phyloP scores from a whole-genome alignment of 1,140 invertebrate genomes.

The Ruditapes philippinarum region DNA sequence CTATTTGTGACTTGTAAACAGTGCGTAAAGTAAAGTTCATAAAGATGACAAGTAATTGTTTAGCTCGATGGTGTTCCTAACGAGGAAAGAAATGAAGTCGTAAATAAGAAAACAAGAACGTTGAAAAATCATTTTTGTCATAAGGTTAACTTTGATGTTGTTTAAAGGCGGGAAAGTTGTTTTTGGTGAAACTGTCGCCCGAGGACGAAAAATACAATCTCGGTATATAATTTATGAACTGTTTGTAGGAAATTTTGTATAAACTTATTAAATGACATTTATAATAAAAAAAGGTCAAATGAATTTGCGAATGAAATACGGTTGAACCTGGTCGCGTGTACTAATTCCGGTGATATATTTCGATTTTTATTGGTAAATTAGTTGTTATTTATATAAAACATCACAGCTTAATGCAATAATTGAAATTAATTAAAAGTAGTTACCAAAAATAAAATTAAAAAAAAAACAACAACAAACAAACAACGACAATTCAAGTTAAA shows the following conservation, averaged over 20 bases:
- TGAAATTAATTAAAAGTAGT: too few species aligned
- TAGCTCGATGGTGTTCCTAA: neutral
- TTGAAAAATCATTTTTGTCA: conserved; percentile 39
- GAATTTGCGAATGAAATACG: neutral
- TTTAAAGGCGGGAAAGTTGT: conserved; percentile 39
- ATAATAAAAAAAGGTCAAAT: neutral
- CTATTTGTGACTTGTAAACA: too few species aligned
- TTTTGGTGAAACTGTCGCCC: conserved; percentile 10
- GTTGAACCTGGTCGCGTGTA: neutral
- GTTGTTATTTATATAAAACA: too few species aligned
- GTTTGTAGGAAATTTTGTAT: conserved; percentile 1
- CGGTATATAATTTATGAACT: conserved; percentile 23
- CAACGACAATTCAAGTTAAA: too few species aligned
- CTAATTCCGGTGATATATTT: too few species aligned
- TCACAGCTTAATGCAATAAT: too few species aligned
- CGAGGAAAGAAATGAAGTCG: neutral
- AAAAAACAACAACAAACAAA: too few species aligned
- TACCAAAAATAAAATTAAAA: too few species aligned
- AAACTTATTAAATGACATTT: neutral
- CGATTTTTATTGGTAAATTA: too few species aligned
- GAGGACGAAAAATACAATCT: neutral
- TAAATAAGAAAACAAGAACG: conserved; percentile 25
- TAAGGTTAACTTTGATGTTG: conserved; percentile 44
- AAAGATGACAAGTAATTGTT: too few species aligned
- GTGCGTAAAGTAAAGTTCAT: too few species aligned